Base-by-base conservation (phyloP, 2,113 vertebrate genomes). In the Lucifuga dentata region DNA sequence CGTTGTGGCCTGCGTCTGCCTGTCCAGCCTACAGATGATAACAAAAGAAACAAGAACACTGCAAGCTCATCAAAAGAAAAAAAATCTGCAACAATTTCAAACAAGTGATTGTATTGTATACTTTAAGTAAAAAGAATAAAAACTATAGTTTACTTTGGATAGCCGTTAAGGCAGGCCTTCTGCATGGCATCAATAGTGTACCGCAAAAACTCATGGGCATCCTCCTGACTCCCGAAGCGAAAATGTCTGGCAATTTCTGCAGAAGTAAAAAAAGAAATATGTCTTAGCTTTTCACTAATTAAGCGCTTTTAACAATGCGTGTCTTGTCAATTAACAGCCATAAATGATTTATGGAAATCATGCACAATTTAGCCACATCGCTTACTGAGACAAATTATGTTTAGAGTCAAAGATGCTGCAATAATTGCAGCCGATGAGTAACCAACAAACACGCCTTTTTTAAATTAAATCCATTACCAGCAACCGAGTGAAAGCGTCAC, bases 131-230 rank as follows among this genome's bases (percentile, higher is more conserved):
- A 13, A 59, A 13, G n/a, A 33, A 49, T 1, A 11, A 11, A 41
- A 32, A 11, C 20, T 16, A 32, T 23, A 50, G 38, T 52, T n/a
- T 93, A 99, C 97, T 94, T 96, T 17, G 96, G 93, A 43, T 91
- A 96, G 70, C 94, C 94, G 0, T 91, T 96, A 17, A 99, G 88
- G 80, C 97, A 99, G 81, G 98, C 95, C 88, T 93, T 95, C 91
- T 99, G 98, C 97, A 99, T 98, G 83, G 97, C 98, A 0, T 99
- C 97, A 0, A 99, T 93, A 67, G 95, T 96, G 76, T 96, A 98
- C 9, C 97, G 94, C 75, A 99, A 81, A 78, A 99, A 99, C 57
- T 99, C 98, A 0, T 99, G 98, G 0, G 98, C 97, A 0, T 99
- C 98, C 84, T 99, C 97, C 71, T 99, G 98, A 64, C 90, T 96